These are phyloP conservation scores for Synchiropus splendidus DNA, from an alignment of 2,113 vertebrate species.

Conservation along the genomic window DNA sequence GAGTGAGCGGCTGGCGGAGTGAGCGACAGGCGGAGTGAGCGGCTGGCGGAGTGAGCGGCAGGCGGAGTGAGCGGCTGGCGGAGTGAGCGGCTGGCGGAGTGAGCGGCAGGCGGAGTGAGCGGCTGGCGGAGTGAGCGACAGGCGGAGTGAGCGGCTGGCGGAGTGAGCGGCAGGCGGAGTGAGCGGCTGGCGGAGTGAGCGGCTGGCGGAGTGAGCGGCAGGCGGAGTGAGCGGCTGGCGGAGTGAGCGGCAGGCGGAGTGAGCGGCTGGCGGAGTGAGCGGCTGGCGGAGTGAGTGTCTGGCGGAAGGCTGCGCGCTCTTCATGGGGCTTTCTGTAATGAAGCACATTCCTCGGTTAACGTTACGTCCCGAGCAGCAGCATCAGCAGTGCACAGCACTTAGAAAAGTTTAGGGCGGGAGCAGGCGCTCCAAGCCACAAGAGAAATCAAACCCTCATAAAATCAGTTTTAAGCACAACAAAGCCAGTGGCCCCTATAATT, in stretches of 20 bases:
- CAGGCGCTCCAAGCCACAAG: slow-evolving; percentile 51
- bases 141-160: no score
- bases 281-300: slow-evolving; percentile 22
- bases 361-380: slow-evolving; percentile 58
- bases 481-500: slow-evolving; percentile 41
- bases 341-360: slow-evolving; percentile 56
- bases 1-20: slow-evolving; percentile 24
- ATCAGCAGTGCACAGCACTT: slow-evolving; percentile 68
- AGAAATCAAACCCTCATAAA: slow-evolving; percentile 67
- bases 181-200: slow-evolving; percentile 22
- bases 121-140: slow-evolving; percentile 23
- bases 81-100: slow-evolving; percentile 18
- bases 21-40: no score
- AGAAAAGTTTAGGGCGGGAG: slow-evolving; percentile 64
- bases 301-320: slow-evolving; percentile 31
- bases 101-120: slow-evolving; percentile 24
- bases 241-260: no score
- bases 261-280: slow-evolving; percentile 18
- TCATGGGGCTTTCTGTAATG: slow-evolving; percentile 54
- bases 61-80: slow-evolving; percentile 22
- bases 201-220: slow-evolving; percentile 20
- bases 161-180: slow-evolving; percentile 23
- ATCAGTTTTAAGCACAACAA: slow-evolving; percentile 56
- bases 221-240: slow-evolving; percentile 22
- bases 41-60: slow-evolving; percentile 20